phyloP scores from a whole-genome alignment of 2,113 vertebrate genomes.

The Leptosomus discolor region DNA sequence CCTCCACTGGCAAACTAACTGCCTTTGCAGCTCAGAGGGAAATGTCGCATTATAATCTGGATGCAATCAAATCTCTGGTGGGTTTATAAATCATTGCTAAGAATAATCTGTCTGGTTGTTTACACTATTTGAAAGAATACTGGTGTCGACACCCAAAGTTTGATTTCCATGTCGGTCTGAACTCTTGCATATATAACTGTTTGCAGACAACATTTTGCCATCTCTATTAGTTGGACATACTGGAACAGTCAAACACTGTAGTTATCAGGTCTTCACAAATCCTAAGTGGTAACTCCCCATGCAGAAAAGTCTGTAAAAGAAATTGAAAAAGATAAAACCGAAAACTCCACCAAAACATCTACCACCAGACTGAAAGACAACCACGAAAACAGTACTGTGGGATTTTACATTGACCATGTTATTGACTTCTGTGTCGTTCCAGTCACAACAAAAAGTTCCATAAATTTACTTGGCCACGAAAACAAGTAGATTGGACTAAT shows the following conservation, averaged over 20 bases:
- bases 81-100: constrained; percentile 40
- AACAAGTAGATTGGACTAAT: not conserved
- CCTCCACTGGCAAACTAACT: not conserved
- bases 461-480: not conserved
- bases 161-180: constrained; percentile 12
- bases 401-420: not conserved
- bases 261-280: not conserved
- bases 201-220: not conserved
- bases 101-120: constrained; percentile 43
- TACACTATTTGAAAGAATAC: constrained; percentile 20
- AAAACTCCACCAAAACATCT: not conserved
- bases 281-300: not conserved
- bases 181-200: not conserved
- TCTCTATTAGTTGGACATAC: not conserved
- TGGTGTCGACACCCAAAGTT: not conserved
- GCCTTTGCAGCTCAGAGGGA: not conserved
- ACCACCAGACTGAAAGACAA: not conserved
- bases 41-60: constrained; percentile 2
- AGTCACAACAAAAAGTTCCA: not conserved
- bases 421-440: not conserved
- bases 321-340: not conserved
- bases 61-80: constrained; percentile 8
- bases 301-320: not conserved
- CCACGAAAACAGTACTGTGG: not conserved
- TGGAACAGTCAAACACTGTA: not conserved